phyloP scores from a whole-genome alignment of 2,888 invertebrate genomes.

The Steinernema hermaphroditum region DNA sequence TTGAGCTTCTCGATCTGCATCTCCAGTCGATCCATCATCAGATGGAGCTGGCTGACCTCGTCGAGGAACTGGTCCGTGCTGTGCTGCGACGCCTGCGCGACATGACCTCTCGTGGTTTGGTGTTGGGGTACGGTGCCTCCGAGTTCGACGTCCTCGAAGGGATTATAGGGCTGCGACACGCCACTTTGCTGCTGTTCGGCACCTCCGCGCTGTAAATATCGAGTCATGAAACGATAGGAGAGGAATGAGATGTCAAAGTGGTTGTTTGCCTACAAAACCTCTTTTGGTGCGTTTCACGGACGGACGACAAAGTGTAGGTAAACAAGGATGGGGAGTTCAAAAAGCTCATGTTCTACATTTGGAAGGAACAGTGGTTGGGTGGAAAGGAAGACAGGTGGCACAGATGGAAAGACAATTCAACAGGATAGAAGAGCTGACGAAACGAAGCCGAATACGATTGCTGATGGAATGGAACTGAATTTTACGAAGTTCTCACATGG shows the following conservation, averaged over 20 bases:
- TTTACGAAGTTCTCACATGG: too few relatives aligned
- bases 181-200: constrained; percentile 22
- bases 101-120: constrained; percentile 1
- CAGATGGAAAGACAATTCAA: too few relatives aligned
- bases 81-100: constrained; percentile 14
- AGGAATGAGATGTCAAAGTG: background rate
- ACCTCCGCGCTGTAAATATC: constrained; percentile 20
- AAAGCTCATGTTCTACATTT: too few relatives aligned
- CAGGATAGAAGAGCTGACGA: too few relatives aligned
- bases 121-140: background rate
- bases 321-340: too few relatives aligned
- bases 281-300: too few relatives aligned
- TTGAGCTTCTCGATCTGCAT: constrained; percentile 38
- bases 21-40: constrained; percentile 39
- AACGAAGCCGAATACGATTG: too few relatives aligned
- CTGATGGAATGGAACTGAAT: too few relatives aligned
- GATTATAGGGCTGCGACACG: constrained; percentile 7
- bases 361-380: too few relatives aligned
- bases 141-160: constrained; percentile 25
- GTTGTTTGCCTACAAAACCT: constrained; percentile 4
- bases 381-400: too few relatives aligned
- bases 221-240: background rate
- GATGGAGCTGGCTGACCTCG: constrained; percentile 17
- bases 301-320: too few relatives aligned
- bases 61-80: constrained; percentile 26